Evolutionary conservation across 2,113 vertebrate species (phyloP), one percentile per base, ranked within the genome.

Genomic region (Bagarius yarrelli): DNA sequence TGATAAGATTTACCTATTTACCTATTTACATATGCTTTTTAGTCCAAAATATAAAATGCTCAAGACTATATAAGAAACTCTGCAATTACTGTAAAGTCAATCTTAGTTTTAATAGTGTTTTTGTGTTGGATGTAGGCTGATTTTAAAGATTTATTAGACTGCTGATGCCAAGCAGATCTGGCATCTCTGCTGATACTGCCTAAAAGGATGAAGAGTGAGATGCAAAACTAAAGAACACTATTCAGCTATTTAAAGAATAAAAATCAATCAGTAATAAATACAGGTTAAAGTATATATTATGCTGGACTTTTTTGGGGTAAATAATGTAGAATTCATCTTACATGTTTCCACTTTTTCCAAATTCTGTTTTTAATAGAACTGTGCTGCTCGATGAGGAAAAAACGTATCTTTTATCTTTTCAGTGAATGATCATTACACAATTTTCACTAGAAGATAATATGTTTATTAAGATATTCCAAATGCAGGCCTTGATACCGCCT

Each of bases 401-500:
- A 25, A 2, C 36, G n/a, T 66, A 69, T 44, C 40, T 40, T 66
- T 66, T 44, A 69, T 44, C 36, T 8, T 1, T 5, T 44, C 9
- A 2, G 4, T 69, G 23, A 13, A n/a, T n/a, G 66, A 47, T 25
- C 23, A 40, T 40, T 40, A 40, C 36, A 21, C 40, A 11, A 12
- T 69, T 70, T 70, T 70, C n/a, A 70, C 23, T 47, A 50, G 40
- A 70, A 47, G 44, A 50, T 4, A 71, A 50, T 30, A 13, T 8
- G 30, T 52, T 53, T 53, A 72, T 52, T 30, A 30, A 25, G 47
- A 16, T 15, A 4, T 52, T 27, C 47, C 16, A 72, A 19, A 44
- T 71, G 66, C 66, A 47, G 67, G 14, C 25, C 47, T 27, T 30
- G 25, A 72, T 72, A 72, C 69, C 50, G 25, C 69, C 47, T 18